Percentiles rank a stretch among this genome's conserved stretches.
These are phyloP conservation scores for Crotalus horridus DNA, from an alignment of 2,113 vertebrate species.

Conservation along the genomic window DNA sequence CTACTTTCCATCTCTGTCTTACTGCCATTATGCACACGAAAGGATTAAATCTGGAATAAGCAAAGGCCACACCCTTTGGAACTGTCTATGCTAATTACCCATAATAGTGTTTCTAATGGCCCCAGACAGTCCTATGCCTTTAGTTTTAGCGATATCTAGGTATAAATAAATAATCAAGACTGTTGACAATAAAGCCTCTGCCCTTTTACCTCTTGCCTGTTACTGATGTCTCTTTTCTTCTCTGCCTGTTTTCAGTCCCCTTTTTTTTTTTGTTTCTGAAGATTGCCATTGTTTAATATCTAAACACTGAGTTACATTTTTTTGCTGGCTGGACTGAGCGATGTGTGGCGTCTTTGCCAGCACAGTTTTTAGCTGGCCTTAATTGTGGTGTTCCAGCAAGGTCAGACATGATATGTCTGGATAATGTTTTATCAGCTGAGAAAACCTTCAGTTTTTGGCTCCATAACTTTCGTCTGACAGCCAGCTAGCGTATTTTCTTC, in stretches of 20 bases:
- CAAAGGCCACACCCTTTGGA: background rate
- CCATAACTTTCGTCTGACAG: background rate
- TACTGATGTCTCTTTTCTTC: background rate
- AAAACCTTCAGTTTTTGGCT: background rate
- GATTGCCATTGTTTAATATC: background rate
- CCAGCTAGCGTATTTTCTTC: background rate
- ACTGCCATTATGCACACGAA: background rate
- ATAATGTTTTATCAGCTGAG: background rate
- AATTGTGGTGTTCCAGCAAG: background rate
- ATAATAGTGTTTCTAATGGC: background rate
- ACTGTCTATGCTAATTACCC: background rate
- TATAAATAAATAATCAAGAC: background rate
- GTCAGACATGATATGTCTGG: background rate
- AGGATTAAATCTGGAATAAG: background rate
- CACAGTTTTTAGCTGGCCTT: background rate
- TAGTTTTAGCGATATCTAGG: background rate
- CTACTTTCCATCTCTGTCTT: background rate
- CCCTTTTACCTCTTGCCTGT: background rate
- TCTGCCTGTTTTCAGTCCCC: background rate
- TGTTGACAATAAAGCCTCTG: background rate
- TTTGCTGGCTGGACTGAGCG: background rate
- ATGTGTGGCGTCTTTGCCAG: background rate
- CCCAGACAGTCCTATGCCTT: background rate
- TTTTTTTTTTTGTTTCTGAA: background rate
- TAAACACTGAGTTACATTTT: background rate